A percentile compares a stretch with the other conserved stretches of the same genome.
Conservation (phyloP, 2,113 vertebrate species). For the Tetraodon nigroviridis region DNA sequence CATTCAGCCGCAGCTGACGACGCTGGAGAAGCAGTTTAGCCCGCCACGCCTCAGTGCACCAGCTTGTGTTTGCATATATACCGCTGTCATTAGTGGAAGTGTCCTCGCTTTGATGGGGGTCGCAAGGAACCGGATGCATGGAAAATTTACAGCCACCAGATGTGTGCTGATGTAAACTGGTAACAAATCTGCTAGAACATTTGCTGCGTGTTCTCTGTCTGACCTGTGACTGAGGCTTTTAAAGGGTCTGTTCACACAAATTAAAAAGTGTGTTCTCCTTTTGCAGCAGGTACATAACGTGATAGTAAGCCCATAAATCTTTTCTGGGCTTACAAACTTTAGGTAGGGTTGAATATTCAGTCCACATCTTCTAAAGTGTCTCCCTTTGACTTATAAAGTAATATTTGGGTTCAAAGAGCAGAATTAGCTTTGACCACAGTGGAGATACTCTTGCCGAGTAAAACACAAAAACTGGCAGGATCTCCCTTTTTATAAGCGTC, state of each 20-base stretch:
- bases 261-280: too few species aligned
- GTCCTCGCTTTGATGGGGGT: slow-evolving; percentile 29
- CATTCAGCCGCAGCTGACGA: slow-evolving; percentile 25
- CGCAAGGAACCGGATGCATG: slow-evolving; percentile 18
- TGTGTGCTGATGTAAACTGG: slow-evolving; percentile 18
- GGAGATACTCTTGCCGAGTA: too few species aligned
- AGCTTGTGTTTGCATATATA: slow-evolving; percentile 42
- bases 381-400: too few species aligned
- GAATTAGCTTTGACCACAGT: too few species aligned
- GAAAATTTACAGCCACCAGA: slow-evolving; percentile 23
- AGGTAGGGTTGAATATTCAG: too few species aligned
- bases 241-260: slow-evolving; percentile 15
- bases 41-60: slow-evolving; percentile 2
- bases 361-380: too few species aligned
- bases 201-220: not conserved
- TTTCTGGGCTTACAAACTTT: too few species aligned
- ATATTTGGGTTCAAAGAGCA: too few species aligned
- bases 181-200: slow-evolving; percentile 20
- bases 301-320: too few species aligned
- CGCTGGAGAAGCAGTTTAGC: slow-evolving; percentile 37
- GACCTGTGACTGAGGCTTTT: not conserved
- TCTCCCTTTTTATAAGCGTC: not conserved
- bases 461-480: not conserved
- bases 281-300: too few species aligned
- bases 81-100: slow-evolving; percentile 18